Evolutionary conservation across 2,797 vertebrate genomes (phyloP).

Genomic region (Semotilus atromaculatus): DNA sequence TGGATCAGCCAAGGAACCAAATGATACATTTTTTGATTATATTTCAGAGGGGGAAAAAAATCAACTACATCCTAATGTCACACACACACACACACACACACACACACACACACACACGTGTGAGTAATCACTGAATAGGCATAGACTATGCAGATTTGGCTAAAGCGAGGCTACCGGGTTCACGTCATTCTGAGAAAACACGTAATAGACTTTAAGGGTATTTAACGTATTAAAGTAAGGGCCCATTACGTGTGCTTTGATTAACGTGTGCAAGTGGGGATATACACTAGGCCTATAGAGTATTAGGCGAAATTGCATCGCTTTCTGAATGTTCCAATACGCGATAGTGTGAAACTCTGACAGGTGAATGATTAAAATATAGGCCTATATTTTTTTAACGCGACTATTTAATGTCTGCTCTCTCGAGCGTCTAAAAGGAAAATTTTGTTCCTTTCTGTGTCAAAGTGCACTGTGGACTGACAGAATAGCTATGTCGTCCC

Average conservation of each 20-base stretch:
- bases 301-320: slow-evolving; percentile 39
- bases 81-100: background rate
- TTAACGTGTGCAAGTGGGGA: slow-evolving; percentile 41
- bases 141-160: slow-evolving; percentile 36
- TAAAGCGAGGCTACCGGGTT: slow-evolving; percentile 16
- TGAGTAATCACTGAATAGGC: slow-evolving; percentile 1
- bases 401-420: slow-evolving; percentile 42
- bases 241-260: slow-evolving; percentile 22
- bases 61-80: background rate
- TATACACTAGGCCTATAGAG: slow-evolving; percentile 15
- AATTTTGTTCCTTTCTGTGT: slow-evolving; percentile 39
- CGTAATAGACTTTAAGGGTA: slow-evolving; percentile 19
- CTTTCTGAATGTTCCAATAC: slow-evolving; percentile 18
- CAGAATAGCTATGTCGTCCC: slow-evolving; percentile 30
- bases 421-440: slow-evolving; percentile 19
- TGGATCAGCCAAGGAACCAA: background rate
- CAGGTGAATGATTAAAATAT: slow-evolving; percentile 31
- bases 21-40: background rate
- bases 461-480: slow-evolving; percentile 50
- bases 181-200: slow-evolving; percentile 23
- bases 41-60: background rate
- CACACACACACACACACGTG: background rate
- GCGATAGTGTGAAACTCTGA: slow-evolving; percentile 18
- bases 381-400: slow-evolving; percentile 45
- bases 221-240: slow-evolving; percentile 11